Evolutionary conservation across 2,797 vertebrate species (phyloP), one percentile per base, ranked within the genome.

Genomic region (Diplodus sargus): DNA sequence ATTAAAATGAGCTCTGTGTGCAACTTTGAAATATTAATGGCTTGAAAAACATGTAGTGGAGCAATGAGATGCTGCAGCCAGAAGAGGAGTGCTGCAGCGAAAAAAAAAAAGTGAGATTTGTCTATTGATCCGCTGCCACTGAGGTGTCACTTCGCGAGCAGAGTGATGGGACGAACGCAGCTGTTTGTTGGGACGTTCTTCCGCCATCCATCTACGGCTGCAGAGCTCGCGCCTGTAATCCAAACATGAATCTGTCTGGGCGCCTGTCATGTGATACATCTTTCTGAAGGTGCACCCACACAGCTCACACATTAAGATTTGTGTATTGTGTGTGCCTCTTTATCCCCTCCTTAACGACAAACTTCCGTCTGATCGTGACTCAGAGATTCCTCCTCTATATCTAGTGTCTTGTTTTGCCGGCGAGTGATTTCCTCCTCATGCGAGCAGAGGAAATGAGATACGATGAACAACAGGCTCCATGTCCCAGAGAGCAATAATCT

Each of bases 231-330:
- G 47, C 76, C 72, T 34, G 62, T 79, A 80, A 87, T 52, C 49
- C 80, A 85, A 83, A 88, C 89, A 88, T 82, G 87, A 87, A 87
- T 88, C 86, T 86, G 87, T 90, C 83, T 79, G 75, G 53, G 42
- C 1, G 17, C 51, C 62, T 81, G 83, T 68, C 72, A 23, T 28
- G 76, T 61, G 10, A 81, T 84, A 57, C 18, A 79, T 81, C 75
- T 66, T 60, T 74, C 73, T 48, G 39, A 51, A 75, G 51, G 23
- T 65, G 47, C 69, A 60, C 53, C 30, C 59, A 53, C 48, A 56
- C 43, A 57, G 56, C 73, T 71, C n/a, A 25, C n/a, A 28, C 54
- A 49, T 48, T 70, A 25, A 28, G 28, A 75, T 39, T 34, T 0
- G 30, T 58, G 25, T 67, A 43, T 62, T 25, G 42, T 75, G 70